Percentiles rank a stretch among this genome's conserved stretches.
Evolutionary conservation across 92 coral and sea anemone genomes (phyloP).

Genomic region (Plumapathes pennacea): DNA sequence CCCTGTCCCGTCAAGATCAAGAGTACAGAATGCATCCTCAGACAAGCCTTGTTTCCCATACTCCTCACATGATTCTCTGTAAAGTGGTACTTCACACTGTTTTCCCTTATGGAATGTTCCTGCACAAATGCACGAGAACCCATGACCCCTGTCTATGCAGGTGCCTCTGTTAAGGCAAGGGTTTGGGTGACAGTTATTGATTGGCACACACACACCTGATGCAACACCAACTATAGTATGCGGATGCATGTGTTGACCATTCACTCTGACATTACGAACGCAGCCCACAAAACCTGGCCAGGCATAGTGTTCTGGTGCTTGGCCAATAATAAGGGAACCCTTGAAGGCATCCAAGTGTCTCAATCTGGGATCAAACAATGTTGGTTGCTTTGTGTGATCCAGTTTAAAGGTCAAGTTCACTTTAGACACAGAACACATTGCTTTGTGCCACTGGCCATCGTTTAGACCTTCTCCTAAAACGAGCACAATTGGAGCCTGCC

Average conservation of each 20-base stretch:
- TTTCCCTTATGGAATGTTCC: conserved; percentile 71
- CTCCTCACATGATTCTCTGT: conserved; percentile 75
- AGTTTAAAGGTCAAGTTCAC: conserved; percentile 51
- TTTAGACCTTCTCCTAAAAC: conserved; percentile 57
- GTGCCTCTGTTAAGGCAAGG: conserved; percentile 64
- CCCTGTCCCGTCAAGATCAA: conserved; percentile 79
- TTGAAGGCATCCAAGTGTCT: conserved; percentile 15
- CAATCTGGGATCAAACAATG: conserved; percentile 57
- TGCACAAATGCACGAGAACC: conserved; percentile 73
- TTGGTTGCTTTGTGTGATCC: conserved; percentile 60
- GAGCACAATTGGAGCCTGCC: conserved; percentile 42
- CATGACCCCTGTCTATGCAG: conserved; percentile 51
- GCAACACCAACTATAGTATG: conserved; percentile 6
- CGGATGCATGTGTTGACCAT: conserved; percentile 28
- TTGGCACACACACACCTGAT: conserved; percentile 17
- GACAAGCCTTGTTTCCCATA: conserved; percentile 79
- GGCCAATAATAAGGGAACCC: conserved; percentile 46
- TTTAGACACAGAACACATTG: conserved; percentile 55
- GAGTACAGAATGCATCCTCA: conserved; percentile 72
- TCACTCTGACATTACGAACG: conserved; percentile 57
- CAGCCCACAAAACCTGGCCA: conserved; percentile 80
- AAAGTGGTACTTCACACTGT: conserved; percentile 70
- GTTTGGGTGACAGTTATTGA: conserved; percentile 73
- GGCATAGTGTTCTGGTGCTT: conserved; percentile 25
- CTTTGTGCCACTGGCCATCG: conserved; percentile 89